Evolutionary conservation across 2,888 invertebrate genomes (phyloP).

Genomic region (Rhamphomyia laevipes): DNA sequence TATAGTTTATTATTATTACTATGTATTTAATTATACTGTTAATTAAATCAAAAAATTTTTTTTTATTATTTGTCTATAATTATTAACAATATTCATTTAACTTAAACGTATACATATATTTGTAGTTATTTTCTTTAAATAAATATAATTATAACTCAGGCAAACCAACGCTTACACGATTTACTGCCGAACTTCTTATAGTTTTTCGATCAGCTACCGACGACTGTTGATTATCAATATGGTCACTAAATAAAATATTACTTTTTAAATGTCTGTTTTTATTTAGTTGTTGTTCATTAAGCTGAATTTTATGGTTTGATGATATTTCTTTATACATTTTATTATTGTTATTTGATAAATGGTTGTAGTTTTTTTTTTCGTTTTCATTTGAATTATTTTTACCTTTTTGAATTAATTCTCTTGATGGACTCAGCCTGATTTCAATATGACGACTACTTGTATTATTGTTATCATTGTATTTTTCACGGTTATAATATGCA

Average conservation of each 20-base stretch:
- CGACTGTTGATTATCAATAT: background rate
- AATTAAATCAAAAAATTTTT: too few relatives aligned
- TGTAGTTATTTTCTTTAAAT: too few relatives aligned
- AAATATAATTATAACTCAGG: slow-evolving; percentile 14
- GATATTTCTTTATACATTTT: background rate
- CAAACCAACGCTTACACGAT: slow-evolving; percentile 32
- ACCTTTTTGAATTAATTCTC: too few relatives aligned
- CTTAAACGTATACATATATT: too few relatives aligned
- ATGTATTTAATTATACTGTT: too few relatives aligned
- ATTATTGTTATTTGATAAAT: background rate
- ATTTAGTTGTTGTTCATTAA: background rate
- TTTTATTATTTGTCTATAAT: too few relatives aligned
- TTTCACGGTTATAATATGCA: background rate
- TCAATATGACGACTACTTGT: background rate
- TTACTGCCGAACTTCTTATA: slow-evolving; percentile 27
- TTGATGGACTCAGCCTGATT: too few relatives aligned
- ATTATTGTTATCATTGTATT: background rate
- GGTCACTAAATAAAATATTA: background rate
- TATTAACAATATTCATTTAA: too few relatives aligned
- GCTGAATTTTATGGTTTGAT: background rate
- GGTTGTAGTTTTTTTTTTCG: background rate
- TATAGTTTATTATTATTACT: too few relatives aligned
- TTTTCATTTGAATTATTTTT: too few relatives aligned
- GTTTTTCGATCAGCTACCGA: slow-evolving; percentile 14
- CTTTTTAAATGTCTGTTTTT: background rate